Evolutionary conservation across 2,113 vertebrate genomes (phyloP), one percentile per base, ranked within the genome.

Genomic region (Coturnix japonica): DNA sequence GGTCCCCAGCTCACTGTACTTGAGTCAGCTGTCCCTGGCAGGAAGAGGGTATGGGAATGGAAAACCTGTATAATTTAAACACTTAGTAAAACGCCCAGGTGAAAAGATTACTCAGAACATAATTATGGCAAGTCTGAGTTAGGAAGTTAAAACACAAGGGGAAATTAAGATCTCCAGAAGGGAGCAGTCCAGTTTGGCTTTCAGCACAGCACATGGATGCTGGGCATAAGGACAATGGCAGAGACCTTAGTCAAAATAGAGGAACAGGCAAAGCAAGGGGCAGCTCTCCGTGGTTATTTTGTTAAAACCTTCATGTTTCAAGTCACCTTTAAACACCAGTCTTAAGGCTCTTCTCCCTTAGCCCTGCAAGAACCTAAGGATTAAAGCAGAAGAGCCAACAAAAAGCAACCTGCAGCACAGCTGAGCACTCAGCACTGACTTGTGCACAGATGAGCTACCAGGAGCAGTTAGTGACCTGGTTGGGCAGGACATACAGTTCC

Each of bases 21-120:
- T 37, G 30, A 87, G 70, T 21, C 26, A 81, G 28, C 71, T 80
- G 30, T n/a, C 44, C 35, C 82, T 22, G 7, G 37, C 26, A 46
- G 51, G 25, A 89, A 74, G 30, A 87, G 7, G 22, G 35, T 6
- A 70, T 0, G 14, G 78, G 31, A 49, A 14, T 1, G 6, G 33
- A 83, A 87, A 94, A 75, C 26, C 39, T 51, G 6, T 1, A 3
- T 86, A 69, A 93, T 77, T 84, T 69, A 82, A 80, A 66, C 22
- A 60, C 78, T 75, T 31, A 82, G 51, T 84, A 95, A 95, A 95
- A 73, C 35, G 69, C 46, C 43, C 83, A 88, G 71, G 81, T 84
- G 54, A 95, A 78, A 94, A 91, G 85, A 96, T 94, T 86, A 91
- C 57, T 87, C 67, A 77, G 41, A 90, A 89, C 31, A 70, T 44